Evolutionary conservation across 2,113 vertebrate genomes (phyloP).

Genomic region (Cynoglossus semilaevis): DNA sequence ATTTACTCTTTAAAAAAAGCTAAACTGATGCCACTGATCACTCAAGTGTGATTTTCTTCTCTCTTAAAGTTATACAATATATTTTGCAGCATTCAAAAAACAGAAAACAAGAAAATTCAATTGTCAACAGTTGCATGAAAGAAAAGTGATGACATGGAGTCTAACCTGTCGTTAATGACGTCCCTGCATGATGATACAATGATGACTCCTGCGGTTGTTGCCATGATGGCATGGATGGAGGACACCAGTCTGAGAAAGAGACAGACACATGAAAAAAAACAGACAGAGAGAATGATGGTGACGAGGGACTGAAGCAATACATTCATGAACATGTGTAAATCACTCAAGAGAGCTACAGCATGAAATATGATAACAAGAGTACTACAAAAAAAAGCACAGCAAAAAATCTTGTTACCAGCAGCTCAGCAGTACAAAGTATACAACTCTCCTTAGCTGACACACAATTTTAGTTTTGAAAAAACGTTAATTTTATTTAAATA

Average conservation of each 20-base stretch:
- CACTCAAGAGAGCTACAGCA: neutral
- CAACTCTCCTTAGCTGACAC: too few relatives aligned
- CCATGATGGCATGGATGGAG: conserved; percentile 88
- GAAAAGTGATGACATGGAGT: neutral
- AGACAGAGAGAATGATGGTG: neutral
- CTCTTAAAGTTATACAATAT: too few relatives aligned
- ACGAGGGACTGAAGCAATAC: neutral
- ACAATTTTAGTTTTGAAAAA: too few relatives aligned
- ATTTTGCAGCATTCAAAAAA: neutral
- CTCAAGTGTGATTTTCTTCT: too few relatives aligned
- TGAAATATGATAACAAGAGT: neutral
- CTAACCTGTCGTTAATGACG: conserved; percentile 87
- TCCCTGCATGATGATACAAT: conserved; percentile 80
- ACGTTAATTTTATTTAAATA: too few relatives aligned
- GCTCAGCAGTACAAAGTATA: too few relatives aligned
- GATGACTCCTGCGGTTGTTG: conserved; percentile 81
- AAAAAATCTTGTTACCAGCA: too few relatives aligned
- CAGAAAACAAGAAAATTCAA: neutral
- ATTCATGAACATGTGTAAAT: neutral
- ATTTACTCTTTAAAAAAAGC: too few relatives aligned
- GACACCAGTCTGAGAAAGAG: conserved; percentile 85
- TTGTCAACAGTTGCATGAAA: neutral
- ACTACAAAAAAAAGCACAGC: neutral
- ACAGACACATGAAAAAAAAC: conserved; percentile 6
- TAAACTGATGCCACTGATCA: too few relatives aligned